Conservation (phyloP, 1,140 invertebrate genomes). For the Cherax quadricarinatus region DNA sequence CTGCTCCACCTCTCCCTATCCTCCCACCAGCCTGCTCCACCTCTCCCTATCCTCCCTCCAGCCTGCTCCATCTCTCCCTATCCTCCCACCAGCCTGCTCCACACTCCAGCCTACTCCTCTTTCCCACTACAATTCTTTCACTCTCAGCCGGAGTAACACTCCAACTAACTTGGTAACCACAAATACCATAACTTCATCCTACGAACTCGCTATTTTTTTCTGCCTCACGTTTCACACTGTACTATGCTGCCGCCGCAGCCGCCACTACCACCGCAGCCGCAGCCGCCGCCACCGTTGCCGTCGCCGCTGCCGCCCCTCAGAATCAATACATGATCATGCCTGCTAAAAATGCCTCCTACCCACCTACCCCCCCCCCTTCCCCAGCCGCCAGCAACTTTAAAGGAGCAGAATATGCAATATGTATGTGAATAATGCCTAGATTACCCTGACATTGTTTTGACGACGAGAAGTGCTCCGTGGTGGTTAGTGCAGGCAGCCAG, state of each 20-base stretch:
- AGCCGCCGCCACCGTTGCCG: not conserved
- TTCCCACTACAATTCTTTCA: not conserved
- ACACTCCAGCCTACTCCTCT: not conserved
- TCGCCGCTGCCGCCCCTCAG: constrained; percentile 37
- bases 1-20: not conserved
- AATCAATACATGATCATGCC: constrained; percentile 69
- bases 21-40: not conserved
- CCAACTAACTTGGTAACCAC: constrained; percentile 8
- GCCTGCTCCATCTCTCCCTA: not conserved
- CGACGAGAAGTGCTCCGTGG: not conserved
- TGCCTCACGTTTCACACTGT: constrained; percentile 23
- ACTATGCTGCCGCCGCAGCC: constrained; percentile 26
- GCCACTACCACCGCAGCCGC: not conserved
- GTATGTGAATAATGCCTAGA: constrained; percentile 26
- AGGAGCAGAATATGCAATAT: not conserved
- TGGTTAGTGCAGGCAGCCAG: not conserved
- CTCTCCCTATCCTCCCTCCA: not conserved
- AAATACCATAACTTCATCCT: constrained; percentile 22
- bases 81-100: not conserved
- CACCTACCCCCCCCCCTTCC: not conserved
- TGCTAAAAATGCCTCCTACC: constrained; percentile 65
- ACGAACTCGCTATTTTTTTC: not conserved
- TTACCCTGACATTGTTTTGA: not conserved
- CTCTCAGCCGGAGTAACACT: not conserved
- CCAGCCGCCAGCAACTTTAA: constrained; percentile 20